Evolutionary conservation across 2,113 vertebrate species (phyloP), one percentile per base, ranked within the genome.

Genomic region (Epinephelus cyanopodus): DNA sequence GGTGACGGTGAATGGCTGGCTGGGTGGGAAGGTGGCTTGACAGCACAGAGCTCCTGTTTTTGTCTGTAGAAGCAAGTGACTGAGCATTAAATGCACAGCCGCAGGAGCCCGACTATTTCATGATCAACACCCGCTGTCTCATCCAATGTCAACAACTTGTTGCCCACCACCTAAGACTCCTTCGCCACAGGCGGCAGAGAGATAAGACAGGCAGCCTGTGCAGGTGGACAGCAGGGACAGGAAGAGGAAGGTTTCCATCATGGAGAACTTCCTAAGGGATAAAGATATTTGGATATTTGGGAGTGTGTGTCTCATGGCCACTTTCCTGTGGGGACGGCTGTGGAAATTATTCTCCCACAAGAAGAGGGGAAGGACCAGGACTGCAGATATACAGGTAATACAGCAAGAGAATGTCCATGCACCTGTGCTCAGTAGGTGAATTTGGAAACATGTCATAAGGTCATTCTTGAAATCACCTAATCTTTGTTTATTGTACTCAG

Each of bases 241-340:
- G 58, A 84, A 71, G 50, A 81, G 53, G 74, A 68, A 62, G 64
- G 12, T 17, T 64, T 86, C 69, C 74, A 88, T 68, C 65, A 98
- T 98, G 97, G 96, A 97, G 79, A 87, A 94, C 54, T 66, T 93
- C 11, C 89, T 97, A 9, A 92, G 92, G 92, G 96, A 95, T 88
- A 97, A 96, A 93, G 95, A 95, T 77, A 12, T 96, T 62, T 98
- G 97, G 97, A 96, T 99, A 60, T 89, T 97, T 88, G 96, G 93
- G 65, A 96, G 96, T 25, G 93, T 98, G 80, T 98, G 96, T 87
- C 87, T 97, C 73, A 95, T 97, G 83, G 96, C 95, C 23, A 96
- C 96, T 0, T 93, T 97, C 83, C 92, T 98, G 52, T 98, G 97
- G 97, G 92, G 91, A 21, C 88, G 93, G 33, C 62, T 98, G 79